phyloP scores from a whole-genome alignment of 2,113 vertebrate genomes.

The Peromyscus leucopus region DNA sequence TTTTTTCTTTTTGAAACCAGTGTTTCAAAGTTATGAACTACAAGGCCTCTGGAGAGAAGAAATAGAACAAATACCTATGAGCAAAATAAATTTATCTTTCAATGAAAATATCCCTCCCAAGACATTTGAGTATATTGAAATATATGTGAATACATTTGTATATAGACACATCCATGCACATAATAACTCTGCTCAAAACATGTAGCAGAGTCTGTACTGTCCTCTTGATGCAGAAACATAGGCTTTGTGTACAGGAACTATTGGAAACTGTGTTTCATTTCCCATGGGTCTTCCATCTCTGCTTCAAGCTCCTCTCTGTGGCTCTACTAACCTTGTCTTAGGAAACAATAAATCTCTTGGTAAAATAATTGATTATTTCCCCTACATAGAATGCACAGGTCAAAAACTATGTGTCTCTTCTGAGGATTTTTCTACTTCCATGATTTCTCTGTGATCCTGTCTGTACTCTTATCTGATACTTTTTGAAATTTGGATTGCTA shows the following conservation, averaged over 20 bases:
- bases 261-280: not conserved
- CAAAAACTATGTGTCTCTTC: not conserved
- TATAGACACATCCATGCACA: not conserved
- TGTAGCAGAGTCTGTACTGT: not conserved
- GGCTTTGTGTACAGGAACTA: not conserved
- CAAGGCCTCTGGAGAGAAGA: not conserved
- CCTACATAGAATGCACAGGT: not conserved
- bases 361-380: not conserved
- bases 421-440: not conserved
- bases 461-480: not conserved
- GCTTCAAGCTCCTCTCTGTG: not conserved
- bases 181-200: not conserved
- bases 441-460: not conserved
- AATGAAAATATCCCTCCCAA: not conserved
- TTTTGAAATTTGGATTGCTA: not conserved
- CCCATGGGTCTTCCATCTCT: not conserved
- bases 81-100: not conserved
- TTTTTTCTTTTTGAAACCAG: not conserved
- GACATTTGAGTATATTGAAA: not conserved
- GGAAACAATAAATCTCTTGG: not conserved
- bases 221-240: not conserved
- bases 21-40: not conserved
- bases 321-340: too few relatives aligned
- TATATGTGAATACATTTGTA: not conserved
- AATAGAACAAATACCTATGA: not conserved